Percentiles rank a stretch among this genome's conserved stretches.
These are phyloP conservation scores for Cynopterus brachyotis DNA, from an alignment of 2,113 vertebrate species.

Conservation along the genomic window DNA sequence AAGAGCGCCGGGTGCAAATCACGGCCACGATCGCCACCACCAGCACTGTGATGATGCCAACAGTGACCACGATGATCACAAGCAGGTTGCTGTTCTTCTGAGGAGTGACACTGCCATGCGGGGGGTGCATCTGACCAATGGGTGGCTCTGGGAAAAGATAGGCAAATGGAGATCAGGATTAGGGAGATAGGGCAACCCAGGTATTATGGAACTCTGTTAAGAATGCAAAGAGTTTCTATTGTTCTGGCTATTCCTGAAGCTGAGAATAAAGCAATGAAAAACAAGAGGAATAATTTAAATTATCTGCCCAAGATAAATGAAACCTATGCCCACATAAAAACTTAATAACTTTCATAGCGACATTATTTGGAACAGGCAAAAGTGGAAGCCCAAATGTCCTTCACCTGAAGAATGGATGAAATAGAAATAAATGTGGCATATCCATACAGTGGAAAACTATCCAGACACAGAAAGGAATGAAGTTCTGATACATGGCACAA, in stretches of 20 bases:
- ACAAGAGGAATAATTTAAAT: background rate
- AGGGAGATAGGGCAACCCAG: background rate
- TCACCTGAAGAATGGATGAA: background rate
- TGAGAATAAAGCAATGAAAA: background rate
- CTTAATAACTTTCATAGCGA: background rate
- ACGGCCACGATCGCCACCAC: conserved; percentile 90
- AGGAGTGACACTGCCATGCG: conserved; percentile 92
- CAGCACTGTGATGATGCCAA: conserved; percentile 89
- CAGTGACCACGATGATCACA: conserved; percentile 92
- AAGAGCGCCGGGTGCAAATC: conserved; percentile 93
- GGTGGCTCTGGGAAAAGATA: conserved; percentile 88
- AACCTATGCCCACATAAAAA: background rate
- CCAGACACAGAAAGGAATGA: background rate
- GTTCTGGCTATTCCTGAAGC: background rate
- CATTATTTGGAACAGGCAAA: background rate
- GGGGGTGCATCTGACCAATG: conserved; percentile 95
- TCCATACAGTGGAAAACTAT: background rate
- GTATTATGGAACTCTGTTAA: background rate
- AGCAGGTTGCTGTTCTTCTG: conserved; percentile 94
- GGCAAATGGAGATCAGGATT: background rate
- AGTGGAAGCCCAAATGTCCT: background rate
- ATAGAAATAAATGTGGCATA: background rate
- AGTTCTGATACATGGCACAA: background rate
- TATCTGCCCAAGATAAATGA: background rate
- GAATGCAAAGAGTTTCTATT: background rate